Evolutionary conservation across 2,113 vertebrate species (phyloP).

Genomic region (Rhinolophus ferrumequinum): DNA sequence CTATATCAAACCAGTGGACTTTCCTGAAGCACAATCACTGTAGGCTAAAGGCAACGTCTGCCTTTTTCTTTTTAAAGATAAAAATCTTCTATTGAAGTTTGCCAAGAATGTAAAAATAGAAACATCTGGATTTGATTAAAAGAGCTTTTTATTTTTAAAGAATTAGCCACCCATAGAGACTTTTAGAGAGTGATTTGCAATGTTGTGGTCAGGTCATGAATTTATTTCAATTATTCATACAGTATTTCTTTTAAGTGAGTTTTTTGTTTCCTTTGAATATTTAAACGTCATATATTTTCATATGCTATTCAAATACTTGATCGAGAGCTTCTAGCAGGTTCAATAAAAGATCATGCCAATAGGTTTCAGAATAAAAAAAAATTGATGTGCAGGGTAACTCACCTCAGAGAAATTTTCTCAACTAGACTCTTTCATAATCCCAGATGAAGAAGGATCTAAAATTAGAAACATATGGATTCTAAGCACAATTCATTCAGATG

Average conservation of each 20-base stretch:
- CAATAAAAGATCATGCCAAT: conserved; percentile 44
- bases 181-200: conserved; percentile 52
- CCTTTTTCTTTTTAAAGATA: conserved; percentile 51
- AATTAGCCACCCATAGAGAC: neutral
- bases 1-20: neutral
- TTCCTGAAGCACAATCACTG: conserved; percentile 28
- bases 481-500: neutral
- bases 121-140: conserved; percentile 59
- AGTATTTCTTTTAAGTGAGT: conserved; percentile 11
- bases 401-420: conserved; percentile 9
- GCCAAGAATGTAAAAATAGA: conserved; percentile 66
- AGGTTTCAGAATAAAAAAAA: neutral
- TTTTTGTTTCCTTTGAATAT: conserved; percentile 52
- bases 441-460: conserved; percentile 38
- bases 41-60: conserved; percentile 32
- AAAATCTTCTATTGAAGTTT: conserved; percentile 49
- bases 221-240: conserved; percentile 57
- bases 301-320: neutral
- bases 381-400: neutral
- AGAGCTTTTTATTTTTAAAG: conserved; percentile 67
- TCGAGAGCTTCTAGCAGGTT: conserved; percentile 27
- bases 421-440: neutral
- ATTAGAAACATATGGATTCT: conserved; percentile 24
- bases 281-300: conserved; percentile 51
- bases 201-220: neutral